These are phyloP conservation scores for Philopotamus ludificatus DNA, from an alignment of 1,140 invertebrate species.

Conservation along the genomic window DNA sequence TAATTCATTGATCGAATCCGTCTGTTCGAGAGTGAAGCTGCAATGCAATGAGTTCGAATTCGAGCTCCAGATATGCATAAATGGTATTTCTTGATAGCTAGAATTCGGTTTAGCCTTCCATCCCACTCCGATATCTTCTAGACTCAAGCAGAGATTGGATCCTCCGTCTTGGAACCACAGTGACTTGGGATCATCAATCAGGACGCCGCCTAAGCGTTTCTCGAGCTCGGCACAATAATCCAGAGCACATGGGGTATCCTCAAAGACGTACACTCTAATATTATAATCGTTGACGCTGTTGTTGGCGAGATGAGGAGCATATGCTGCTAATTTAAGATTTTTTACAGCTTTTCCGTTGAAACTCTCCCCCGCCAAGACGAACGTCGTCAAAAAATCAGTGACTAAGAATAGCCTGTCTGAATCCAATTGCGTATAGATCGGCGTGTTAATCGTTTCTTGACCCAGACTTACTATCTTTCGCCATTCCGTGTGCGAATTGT, in stretches of 20 bases:
- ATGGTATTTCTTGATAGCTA: slow-evolving; percentile 89
- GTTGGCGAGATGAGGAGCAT: slow-evolving; percentile 67
- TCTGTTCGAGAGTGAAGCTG: slow-evolving; percentile 78
- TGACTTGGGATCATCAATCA: slow-evolving; percentile 85
- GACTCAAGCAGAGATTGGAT: slow-evolving; percentile 78
- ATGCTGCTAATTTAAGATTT: slow-evolving; percentile 81
- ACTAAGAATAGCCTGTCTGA: slow-evolving; percentile 84
- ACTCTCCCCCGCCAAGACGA: slow-evolving; percentile 83
- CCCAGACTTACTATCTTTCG: slow-evolving; percentile 84
- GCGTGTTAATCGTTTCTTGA: slow-evolving; percentile 93
- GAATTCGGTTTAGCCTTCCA: slow-evolving; percentile 84
- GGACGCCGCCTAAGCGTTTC: slow-evolving; percentile 77
- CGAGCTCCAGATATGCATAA: slow-evolving; percentile 90
- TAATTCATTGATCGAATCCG: slow-evolving; percentile 55
- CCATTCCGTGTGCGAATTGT: slow-evolving; percentile 61
- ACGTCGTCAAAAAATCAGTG: slow-evolving; percentile 83
- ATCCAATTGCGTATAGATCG: slow-evolving; percentile 90
- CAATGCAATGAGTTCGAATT: slow-evolving; percentile 84
- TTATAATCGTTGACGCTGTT: slow-evolving; percentile 71
- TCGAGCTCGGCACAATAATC: slow-evolving; percentile 80
- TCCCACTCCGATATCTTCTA: slow-evolving; percentile 82
- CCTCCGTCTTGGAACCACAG: slow-evolving; percentile 88
- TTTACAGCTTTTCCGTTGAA: slow-evolving; percentile 72
- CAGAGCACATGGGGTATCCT: slow-evolving; percentile 87
- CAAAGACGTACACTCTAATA: slow-evolving; percentile 86